Evolutionary conservation across 2,113 vertebrate genomes (phyloP), one percentile per base, ranked within the genome.

Genomic region (Corvus hawaiiensis): DNA sequence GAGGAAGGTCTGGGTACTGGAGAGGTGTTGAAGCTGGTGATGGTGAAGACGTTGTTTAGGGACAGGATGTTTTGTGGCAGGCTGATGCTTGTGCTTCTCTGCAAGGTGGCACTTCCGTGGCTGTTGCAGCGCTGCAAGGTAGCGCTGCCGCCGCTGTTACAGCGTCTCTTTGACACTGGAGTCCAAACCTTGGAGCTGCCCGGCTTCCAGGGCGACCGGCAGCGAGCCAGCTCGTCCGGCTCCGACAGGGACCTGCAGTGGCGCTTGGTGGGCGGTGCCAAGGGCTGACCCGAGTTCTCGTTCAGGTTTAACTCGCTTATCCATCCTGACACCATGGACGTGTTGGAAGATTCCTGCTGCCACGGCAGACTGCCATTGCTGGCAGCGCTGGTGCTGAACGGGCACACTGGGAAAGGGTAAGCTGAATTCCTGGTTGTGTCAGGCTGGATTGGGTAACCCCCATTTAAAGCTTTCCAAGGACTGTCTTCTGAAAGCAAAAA

Each of bases 151-250:
- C 98, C 97, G 1, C 98, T 98, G 74, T 98, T 98, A 82, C 98
- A 98, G 18, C 98, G 96, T 81, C 98, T 97, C 95, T 98, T 98
- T 71, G 98, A 98, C 85, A 98, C 96, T 0, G 97, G 98, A 92
- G 98, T 98, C 98, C 98, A 98, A 33, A 98, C 98, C 88, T 97
- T 98, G 61, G 98, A 98, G 71, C 79, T 90, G 9, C 98, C 94
- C 0, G 98, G 98, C 80, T 98, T 98, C 98, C 98, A 98, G 0
- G 97, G 98, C 0, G 98, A 98, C 4, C 95, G 83, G 85, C 98
- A 98, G 59, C 97, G 96, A 9, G 97, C 97, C 87, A 98, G 97
- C 96, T 98, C 98, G 22, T 98, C 98, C 0, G 98, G 98, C 95
- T 98, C 98, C 0, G 98, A 98, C 19, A 98, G 94, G n/a, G 98